Evolutionary conservation across 1,140 invertebrate species (phyloP).

Genomic region (Vollenhovia emeryi): DNA sequence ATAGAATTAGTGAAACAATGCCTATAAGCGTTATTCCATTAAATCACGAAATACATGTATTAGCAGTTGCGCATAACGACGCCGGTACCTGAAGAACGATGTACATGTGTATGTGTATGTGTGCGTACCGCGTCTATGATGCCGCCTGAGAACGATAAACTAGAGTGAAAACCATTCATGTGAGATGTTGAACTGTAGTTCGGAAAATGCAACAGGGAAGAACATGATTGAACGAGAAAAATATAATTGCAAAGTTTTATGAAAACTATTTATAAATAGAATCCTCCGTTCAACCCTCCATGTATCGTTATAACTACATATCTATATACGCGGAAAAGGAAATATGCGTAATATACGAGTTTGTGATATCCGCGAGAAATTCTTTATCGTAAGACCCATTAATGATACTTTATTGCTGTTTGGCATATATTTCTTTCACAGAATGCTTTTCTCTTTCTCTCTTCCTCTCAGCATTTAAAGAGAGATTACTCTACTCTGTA

Average conservation of each 20-base stretch:
- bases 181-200: background rate
- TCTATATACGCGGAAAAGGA: slow-evolving; percentile 46
- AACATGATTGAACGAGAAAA: slow-evolving; percentile 66
- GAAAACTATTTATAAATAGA: slow-evolving; percentile 57
- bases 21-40: slow-evolving; percentile 71
- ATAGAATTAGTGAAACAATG: slow-evolving; percentile 75
- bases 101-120: slow-evolving; percentile 2
- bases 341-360: slow-evolving; percentile 1
- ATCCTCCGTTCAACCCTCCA: background rate
- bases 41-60: slow-evolving; percentile 61
- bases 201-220: slow-evolving; percentile 67
- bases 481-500: slow-evolving; percentile 13
- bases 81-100: slow-evolving; percentile 19
- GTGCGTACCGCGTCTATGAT: slow-evolving; percentile 1
- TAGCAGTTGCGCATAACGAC: slow-evolving; percentile 22
- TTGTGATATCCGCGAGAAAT: slow-evolving; percentile 34
- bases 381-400: slow-evolving; percentile 35
- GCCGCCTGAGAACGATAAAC: slow-evolving; percentile 33
- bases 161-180: slow-evolving; percentile 4
- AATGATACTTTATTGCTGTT: slow-evolving; percentile 54
- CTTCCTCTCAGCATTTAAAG: background rate
- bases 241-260: slow-evolving; percentile 39
- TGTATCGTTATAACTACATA: slow-evolving; percentile 16
- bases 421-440: slow-evolving; percentile 32
- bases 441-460: slow-evolving; percentile 11